Evolutionary conservation across 2,797 vertebrate species (phyloP), one percentile per base, ranked within the genome.

Genomic region (Melanotaenia parkinsoni): DNA sequence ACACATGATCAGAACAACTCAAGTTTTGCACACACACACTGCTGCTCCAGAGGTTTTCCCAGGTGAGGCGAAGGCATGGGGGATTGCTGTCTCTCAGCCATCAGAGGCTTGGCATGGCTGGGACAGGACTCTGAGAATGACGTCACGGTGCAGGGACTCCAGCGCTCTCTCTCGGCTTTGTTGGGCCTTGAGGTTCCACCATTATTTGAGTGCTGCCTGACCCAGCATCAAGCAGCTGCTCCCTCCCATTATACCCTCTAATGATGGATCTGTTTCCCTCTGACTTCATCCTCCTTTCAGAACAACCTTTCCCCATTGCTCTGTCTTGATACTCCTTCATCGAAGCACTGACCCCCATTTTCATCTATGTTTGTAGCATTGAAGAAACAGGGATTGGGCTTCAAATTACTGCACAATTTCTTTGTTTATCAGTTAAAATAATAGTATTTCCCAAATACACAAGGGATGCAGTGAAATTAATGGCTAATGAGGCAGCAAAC

Each of bases 241-340:
- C 86, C 88, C 84, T 88, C 90, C 93, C 91, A 92, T 93, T 93
- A 91, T 86, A 87, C 77, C 83, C 77, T 81, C 79, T 93, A 93
- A 94, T 93, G 91, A 91, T 88, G 90, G 92, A 90, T 94, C 89
- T 59, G 71, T 92, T 94, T 94, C 89, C 77, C 87, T 92, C 86
- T 95, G 93, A 94, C 93, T 92, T 94, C 93, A 94, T 94, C 86
- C 78, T 78, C 78, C 76, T 82, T 89, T 58, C 85, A 86, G 80
- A 86, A 75, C 87, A 89, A 90, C 85, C 83, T 91, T 82, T 82
- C 80, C 84, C 76, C 75, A 62, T 72, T 37, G 62, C 80, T 83
- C 67, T 50, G 8, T 70, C 58, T 76, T 40, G 70, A 82, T 67
- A 71, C 75, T 63, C 76, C 74, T 81, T 60, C 58, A 37, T 66